Base-by-base conservation (phyloP, 2,113 vertebrate species). In the Conger conger region DNA sequence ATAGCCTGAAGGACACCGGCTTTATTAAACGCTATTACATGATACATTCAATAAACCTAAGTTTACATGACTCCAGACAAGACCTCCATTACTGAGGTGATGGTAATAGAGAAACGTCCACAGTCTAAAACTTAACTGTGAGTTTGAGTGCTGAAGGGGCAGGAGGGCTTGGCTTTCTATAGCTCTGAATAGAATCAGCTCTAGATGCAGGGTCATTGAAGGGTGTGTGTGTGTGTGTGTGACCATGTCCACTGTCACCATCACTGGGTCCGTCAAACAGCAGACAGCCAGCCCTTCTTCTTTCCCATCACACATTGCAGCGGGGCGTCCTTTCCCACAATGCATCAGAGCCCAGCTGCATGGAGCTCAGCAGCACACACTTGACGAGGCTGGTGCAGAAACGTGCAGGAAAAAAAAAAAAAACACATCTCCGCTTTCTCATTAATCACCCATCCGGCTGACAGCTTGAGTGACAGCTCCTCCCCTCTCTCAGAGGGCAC, bases 371-470 rank as follows among this genome's bases (percentile, higher is more conserved):
- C 45, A 50, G 84, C 81, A 42, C 20, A 79, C 38, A 18, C 38
- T 79, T 30, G 35, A 79, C 36, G 77, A 79, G 36, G 20, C 79
- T 81, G 40, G 27, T 15, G 40, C 27, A 15, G 38, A 16, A 81
- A 81, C n/a, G n/a, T 30, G n/a, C 42, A n/a, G n/a, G 42, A 81
- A 87, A 83, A 42, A 42, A 87, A 83, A 73, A 81, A 87, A 83
- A 42, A 42, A 87, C 82, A 73, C 68, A 83, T 85, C 42, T 87
- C 86, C 85, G 84, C 76, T 57, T 73, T 63, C 83, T 89, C 87
- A 89, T 86, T 89, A 87, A 87, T 88, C 90, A 89, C 77, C 84
- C 50, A 76, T 81, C 68, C 84, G 87, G 38, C 86, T 88, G 87
- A 87, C 89, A 88, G 85, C 84, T 8, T 37, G 82, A 76, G 73